Percentiles rank a stretch among this genome's conserved stretches.
Conservation (phyloP, 2,888 invertebrate species). For the Stictocephala bisonia region DNA sequence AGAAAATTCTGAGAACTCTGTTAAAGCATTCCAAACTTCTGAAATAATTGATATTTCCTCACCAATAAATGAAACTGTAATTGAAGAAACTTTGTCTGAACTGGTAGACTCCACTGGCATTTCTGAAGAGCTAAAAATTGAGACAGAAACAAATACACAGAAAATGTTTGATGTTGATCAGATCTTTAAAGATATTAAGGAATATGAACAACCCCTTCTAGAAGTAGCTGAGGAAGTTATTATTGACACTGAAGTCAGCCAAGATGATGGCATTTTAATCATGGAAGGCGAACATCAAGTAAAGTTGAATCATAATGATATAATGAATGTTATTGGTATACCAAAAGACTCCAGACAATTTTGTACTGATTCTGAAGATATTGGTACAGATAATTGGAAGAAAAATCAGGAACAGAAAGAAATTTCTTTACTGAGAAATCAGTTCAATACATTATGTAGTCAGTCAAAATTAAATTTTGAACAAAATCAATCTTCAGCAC, state of each 20-base stretch:
- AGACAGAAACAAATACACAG: not conserved
- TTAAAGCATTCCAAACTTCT: not conserved
- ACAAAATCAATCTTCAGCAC: conserved; percentile 8
- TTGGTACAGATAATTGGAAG: not conserved
- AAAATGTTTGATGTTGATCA: not conserved
- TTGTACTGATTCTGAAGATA: not conserved
- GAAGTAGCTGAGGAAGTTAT: conserved; percentile 28
- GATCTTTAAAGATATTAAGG: not conserved
- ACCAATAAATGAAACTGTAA: not conserved
- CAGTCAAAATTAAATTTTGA: not conserved
- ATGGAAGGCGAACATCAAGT: not conserved
- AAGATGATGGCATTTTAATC: not conserved
- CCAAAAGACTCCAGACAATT: not conserved
- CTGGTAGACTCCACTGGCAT: conserved; percentile 10
- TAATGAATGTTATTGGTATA: conserved; percentile 20
- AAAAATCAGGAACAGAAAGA: not conserved
- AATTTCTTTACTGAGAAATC: not conserved
- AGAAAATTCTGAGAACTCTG: not conserved
- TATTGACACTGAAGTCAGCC: not conserved
- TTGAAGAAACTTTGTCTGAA: not conserved
- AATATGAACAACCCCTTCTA: not conserved
- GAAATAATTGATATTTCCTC: not conserved
- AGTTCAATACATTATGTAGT: not conserved
- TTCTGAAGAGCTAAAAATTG: not conserved
- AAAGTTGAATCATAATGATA: conserved; percentile 7